Evolutionary conservation across 2,888 invertebrate species (phyloP).

Genomic region (Proisotoma minuta): DNA sequence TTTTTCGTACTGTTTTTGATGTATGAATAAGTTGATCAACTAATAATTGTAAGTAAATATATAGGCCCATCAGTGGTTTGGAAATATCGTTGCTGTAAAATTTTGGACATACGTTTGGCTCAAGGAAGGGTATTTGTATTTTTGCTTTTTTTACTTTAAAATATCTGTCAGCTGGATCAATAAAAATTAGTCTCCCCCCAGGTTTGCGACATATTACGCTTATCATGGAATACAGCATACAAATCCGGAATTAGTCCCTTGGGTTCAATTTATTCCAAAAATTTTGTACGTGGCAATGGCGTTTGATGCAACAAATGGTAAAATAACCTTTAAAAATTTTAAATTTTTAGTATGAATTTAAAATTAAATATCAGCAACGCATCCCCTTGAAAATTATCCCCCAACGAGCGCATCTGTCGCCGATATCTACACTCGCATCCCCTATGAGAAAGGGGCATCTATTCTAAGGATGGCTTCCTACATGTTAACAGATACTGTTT

Average conservation of each 20-base stretch:
- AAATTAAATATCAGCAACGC: conserved; percentile 14
- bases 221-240: conserved; percentile 37
- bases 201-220: conserved; percentile 39
- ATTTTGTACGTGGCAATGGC: conserved; percentile 30
- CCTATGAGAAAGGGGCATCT: conserved; percentile 40
- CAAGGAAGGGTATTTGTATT: conserved; percentile 19
- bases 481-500: conserved; percentile 31
- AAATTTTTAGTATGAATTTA: background rate
- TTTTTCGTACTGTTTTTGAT: too few species aligned
- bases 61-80: too few species aligned
- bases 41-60: too few species aligned
- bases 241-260: conserved; percentile 36
- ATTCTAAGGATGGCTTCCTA: conserved; percentile 34
- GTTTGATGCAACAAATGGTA: conserved; percentile 29
- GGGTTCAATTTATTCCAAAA: conserved; percentile 33
- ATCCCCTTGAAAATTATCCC: conserved; percentile 35
- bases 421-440: conserved; percentile 33
- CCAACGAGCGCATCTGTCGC: conserved; percentile 30
- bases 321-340: background rate
- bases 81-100: conserved; percentile 36
- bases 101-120: conserved; percentile 44
- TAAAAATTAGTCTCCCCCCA: conserved; percentile 1
- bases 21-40: too few species aligned
- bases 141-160: background rate
- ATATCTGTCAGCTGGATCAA: background rate